Conservation (phyloP, 2,888 invertebrate genomes). For the Penaeus monodon region DNA sequence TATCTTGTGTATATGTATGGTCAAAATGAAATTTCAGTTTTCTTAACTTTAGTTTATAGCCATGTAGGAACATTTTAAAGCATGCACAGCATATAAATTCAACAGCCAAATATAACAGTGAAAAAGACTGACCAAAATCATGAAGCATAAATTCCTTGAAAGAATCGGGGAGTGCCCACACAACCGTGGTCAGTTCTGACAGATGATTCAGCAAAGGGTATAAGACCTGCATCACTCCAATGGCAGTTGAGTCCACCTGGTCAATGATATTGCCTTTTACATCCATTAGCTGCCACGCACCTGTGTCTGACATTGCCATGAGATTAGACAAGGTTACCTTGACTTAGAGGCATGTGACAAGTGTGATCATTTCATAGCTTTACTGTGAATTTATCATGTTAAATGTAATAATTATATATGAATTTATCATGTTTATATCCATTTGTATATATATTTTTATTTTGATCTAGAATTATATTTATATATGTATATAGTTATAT, state of each 20-base stretch:
- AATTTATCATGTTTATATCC: no score
- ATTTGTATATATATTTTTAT: no score
- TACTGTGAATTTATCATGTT: no score
- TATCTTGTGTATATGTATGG: no score
- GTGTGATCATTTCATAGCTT: no score
- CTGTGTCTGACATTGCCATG: conserved; percentile 21
- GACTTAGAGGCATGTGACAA: no score
- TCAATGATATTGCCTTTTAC: neutral
- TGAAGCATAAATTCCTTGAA: conserved; percentile 48
- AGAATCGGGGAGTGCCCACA: conserved; percentile 45
- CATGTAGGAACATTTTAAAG: neutral
- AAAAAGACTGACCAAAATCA: neutral
- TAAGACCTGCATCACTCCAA: conserved; percentile 13
- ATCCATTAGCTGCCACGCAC: conserved; percentile 29
- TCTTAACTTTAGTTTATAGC: neutral
- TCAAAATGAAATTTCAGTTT: no score
- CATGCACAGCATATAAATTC: neutral
- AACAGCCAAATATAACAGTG: neutral
- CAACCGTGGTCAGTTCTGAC: conserved; percentile 38
- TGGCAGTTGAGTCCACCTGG: conserved; percentile 7
- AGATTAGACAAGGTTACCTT: no score
- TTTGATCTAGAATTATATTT: no score
- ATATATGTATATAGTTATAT: no score
- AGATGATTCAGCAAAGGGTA: conserved; percentile 12
- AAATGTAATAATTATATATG: no score